A percentile compares a stretch with the other conserved stretches of the same genome.
Evolutionary conservation across 2,113 vertebrate species (phyloP).

Genomic region (Coregonus clupeaformis): DNA sequence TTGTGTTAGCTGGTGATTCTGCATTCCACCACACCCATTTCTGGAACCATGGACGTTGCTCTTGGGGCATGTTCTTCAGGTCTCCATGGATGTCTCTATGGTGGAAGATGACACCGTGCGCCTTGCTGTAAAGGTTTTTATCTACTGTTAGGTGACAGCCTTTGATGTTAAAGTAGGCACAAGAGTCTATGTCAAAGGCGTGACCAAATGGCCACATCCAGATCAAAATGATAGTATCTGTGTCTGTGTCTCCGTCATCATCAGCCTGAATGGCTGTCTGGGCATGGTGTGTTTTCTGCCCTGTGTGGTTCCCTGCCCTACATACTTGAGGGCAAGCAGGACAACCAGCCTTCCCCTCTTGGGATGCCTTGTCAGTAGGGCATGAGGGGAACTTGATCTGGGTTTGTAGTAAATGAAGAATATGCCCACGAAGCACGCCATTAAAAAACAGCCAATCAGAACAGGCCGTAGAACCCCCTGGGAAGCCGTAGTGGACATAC

Average conservation of each 20-base stretch:
- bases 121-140: slow-evolving; percentile 76
- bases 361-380: no score
- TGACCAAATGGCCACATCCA: slow-evolving; percentile 86
- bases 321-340: no score
- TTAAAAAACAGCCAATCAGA: no score
- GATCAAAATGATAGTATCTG: slow-evolving; percentile 71
- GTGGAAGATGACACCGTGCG: slow-evolving; percentile 81
- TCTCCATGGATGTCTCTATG: slow-evolving; percentile 82
- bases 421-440: no score
- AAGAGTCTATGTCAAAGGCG: slow-evolving; percentile 75
- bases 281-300: no score
- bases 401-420: no score
- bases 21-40: slow-evolving; percentile 88
- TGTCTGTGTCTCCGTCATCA: slow-evolving; percentile 48
- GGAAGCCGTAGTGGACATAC: no score
- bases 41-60: slow-evolving; percentile 80
- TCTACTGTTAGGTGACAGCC: slow-evolving; percentile 81
- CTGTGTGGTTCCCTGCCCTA: no score
- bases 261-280: no score
- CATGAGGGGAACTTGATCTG: no score
- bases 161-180: slow-evolving; percentile 63
- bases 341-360: no score
- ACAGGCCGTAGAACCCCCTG: no score
- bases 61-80: slow-evolving; percentile 79
- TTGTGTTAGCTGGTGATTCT: slow-evolving; percentile 81